phyloP scores from a whole-genome alignment of 2,113 vertebrate species.

The Ceratotherium simum region DNA sequence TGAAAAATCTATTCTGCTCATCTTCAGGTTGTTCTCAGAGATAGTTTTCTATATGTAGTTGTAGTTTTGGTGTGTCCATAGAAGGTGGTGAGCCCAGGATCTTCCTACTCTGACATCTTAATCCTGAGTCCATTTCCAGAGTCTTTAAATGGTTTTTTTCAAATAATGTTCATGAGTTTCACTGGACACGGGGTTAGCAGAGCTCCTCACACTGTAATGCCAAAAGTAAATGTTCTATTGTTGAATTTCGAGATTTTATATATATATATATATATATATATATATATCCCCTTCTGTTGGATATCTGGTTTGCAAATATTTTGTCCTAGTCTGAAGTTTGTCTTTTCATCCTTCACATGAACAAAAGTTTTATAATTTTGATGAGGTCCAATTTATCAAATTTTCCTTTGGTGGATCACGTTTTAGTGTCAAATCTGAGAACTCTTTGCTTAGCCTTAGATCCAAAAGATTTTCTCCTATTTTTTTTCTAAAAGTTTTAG shows the following conservation, averaged over 20 bases:
- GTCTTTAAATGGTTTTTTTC: not conserved
- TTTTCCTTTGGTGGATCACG: not conserved
- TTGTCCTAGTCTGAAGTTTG: not conserved
- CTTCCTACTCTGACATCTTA: too few relatives aligned
- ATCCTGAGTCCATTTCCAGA: too few relatives aligned
- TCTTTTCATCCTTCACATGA: not conserved
- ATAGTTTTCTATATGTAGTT: too few relatives aligned
- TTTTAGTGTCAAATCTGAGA: not conserved
- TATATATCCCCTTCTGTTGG: not conserved
- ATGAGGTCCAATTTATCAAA: not conserved
- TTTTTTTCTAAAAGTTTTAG: not conserved
- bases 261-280: not conserved
- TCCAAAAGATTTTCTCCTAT: not conserved
- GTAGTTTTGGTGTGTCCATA: too few relatives aligned
- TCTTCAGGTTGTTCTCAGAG: too few relatives aligned
- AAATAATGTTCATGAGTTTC: not conserved
- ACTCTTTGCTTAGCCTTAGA: not conserved
- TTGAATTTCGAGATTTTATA: not conserved
- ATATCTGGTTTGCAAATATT: not conserved
- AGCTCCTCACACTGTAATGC: not conserved
- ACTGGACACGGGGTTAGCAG: not conserved
- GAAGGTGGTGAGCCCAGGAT: too few relatives aligned
- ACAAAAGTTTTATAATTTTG: not conserved
- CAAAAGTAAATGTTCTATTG: not conserved
- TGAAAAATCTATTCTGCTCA: too few relatives aligned